phyloP scores from a whole-genome alignment of 1,140 invertebrate species.

The Drosophila paulistorum region DNA sequence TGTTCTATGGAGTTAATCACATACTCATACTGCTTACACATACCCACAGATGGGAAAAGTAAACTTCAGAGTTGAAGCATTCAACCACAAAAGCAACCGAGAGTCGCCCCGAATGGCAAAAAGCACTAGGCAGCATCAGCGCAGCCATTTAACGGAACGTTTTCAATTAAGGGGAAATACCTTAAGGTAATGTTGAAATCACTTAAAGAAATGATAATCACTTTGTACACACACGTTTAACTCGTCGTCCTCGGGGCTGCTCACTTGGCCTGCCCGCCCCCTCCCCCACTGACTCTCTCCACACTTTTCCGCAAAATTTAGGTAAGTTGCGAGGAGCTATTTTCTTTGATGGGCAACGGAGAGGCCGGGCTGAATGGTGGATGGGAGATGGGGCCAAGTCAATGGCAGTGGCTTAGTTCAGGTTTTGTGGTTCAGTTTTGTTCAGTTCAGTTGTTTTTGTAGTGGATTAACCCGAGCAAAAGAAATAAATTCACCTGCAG shows the following conservation, averaged over 20 bases:
- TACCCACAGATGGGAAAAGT: background rate
- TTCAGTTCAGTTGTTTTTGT: conserved; percentile 59
- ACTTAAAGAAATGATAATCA: conserved; percentile 81
- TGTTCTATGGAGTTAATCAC: conserved; percentile 62
- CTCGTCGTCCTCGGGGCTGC: conserved; percentile 70
- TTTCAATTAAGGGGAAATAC: conserved; percentile 74
- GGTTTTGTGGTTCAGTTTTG: conserved; percentile 31
- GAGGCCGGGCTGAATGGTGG: background rate
- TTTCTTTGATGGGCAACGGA: background rate
- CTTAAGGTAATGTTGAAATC: conserved; percentile 77
- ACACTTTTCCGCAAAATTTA: background rate
- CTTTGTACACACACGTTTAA: conserved; percentile 76
- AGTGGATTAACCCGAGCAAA: conserved; percentile 75
- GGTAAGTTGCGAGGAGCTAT: conserved; percentile 12
- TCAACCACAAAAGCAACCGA: conserved; percentile 54
- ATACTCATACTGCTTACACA: conserved; percentile 10
- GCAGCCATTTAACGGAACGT: conserved; percentile 73
- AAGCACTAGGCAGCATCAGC: conserved; percentile 21
- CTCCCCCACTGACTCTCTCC: background rate
- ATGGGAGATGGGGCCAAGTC: conserved; percentile 5
- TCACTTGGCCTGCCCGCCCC: conserved; percentile 24
- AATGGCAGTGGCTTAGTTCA: conserved; percentile 23
- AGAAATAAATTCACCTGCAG: conserved; percentile 78
- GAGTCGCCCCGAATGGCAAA: background rate
- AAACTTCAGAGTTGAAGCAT: conserved; percentile 44